These are phyloP conservation scores for Acanthosepion esculentum DNA, from an alignment of 2,888 invertebrate genomes.

Conservation along the genomic window DNA sequence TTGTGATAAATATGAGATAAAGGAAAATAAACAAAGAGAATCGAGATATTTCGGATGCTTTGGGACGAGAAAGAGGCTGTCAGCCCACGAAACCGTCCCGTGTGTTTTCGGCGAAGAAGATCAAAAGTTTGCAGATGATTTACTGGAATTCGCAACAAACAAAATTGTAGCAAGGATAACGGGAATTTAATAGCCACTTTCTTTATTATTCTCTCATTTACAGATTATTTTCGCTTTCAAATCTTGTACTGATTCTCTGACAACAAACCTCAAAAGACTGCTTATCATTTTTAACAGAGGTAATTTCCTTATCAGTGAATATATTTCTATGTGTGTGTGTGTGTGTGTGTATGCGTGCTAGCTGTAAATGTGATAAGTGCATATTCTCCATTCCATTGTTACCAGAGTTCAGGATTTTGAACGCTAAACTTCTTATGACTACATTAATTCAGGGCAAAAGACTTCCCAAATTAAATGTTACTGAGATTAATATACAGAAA, in stretches of 20 bases:
- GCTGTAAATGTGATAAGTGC: no score
- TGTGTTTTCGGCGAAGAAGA: neutral
- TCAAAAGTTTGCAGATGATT: neutral
- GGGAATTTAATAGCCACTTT: neutral
- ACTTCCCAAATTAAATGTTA: no score
- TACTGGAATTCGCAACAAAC: neutral
- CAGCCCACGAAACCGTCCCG: neutral
- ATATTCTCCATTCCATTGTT: no score
- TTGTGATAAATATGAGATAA: no score
- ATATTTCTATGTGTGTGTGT: neutral
- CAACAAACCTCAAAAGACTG: neutral
- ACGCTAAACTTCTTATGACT: no score
- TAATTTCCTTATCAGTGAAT: neutral
- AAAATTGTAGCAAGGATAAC: neutral
- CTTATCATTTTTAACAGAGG: neutral
- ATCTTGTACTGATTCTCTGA: neutral
- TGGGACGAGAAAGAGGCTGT: neutral
- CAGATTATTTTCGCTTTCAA: neutral
- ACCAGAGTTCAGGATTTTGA: no score
- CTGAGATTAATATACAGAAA: no score
- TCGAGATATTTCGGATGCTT: neutral
- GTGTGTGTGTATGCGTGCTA: neutral
- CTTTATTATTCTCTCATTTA: constrained; percentile 33
- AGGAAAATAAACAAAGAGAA: no score
- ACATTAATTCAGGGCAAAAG: no score